A percentile compares a stretch with the other conserved stretches of the same genome.
Evolutionary conservation across 2,113 vertebrate genomes (phyloP).

Genomic region (Sapajus apella): DNA sequence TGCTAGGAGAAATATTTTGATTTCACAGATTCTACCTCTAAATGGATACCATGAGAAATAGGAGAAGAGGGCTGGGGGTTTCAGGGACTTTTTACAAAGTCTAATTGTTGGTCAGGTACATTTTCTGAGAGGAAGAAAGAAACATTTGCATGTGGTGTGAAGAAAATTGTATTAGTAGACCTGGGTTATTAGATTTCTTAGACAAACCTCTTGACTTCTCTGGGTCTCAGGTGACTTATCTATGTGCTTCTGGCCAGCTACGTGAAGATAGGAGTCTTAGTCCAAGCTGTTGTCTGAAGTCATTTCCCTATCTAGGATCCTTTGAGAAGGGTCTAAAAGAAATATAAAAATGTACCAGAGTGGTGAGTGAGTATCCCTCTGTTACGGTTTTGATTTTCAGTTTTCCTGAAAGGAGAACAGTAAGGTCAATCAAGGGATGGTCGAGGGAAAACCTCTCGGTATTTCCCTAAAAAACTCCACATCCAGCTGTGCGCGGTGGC

Average conservation of each 20-base stretch:
- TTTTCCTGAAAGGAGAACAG: not conserved
- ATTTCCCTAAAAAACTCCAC: not conserved
- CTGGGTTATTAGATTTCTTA: not conserved
- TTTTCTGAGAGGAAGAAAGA: not conserved
- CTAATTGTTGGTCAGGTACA: not conserved
- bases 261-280: not conserved
- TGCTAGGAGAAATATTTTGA: not conserved
- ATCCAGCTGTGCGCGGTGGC: no score
- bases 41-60: not conserved
- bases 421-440: not conserved
- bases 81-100: not conserved
- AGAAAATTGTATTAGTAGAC: not conserved
- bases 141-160: not conserved
- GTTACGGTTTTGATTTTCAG: no score
- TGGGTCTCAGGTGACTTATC: not conserved
- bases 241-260: no score
- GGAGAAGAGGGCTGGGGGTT: not conserved
- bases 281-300: not conserved
- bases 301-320: not conserved
- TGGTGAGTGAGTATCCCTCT: not conserved
- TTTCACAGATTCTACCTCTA: not conserved
- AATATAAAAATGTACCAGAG: accelerated
- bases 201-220: not conserved
- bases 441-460: no score
- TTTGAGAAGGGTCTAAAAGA: not conserved